phyloP scores from a whole-genome alignment of 2,113 vertebrate genomes.

The Corythoichthys intestinalis region DNA sequence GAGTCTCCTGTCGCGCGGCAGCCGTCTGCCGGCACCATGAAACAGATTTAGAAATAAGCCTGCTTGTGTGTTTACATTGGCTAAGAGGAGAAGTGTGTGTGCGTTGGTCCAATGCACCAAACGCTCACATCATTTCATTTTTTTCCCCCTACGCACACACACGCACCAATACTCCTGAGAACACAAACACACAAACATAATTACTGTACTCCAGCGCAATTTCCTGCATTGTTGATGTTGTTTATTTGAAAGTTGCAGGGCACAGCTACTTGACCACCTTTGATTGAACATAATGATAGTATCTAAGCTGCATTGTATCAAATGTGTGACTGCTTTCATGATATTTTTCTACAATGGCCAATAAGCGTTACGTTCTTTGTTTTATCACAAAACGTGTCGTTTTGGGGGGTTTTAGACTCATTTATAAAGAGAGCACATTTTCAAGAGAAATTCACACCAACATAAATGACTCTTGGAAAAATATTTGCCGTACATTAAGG shows the following conservation, averaged over 20 bases:
- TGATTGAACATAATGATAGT: background rate
- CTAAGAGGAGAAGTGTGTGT: slow-evolving; percentile 10
- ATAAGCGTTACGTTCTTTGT: background rate
- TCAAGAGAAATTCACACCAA: too few relatives aligned
- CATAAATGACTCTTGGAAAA: too few relatives aligned
- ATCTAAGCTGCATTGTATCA: background rate
- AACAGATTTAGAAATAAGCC: slow-evolving; percentile 26
- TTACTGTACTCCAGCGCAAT: background rate
- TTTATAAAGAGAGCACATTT: too few relatives aligned
- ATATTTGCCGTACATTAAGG: too few relatives aligned
- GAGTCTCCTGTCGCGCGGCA: slow-evolving; percentile 23
- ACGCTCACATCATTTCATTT: background rate
- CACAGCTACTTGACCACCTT: background rate
- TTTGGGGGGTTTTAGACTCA: background rate
- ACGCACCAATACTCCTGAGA: background rate
- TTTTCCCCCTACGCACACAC: background rate
- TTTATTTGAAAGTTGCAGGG: background rate
- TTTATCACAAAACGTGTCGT: background rate
- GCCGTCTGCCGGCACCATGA: slow-evolving; percentile 22
- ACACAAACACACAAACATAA: background rate
- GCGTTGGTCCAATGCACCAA: slow-evolving; percentile 2
- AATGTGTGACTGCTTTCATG: background rate
- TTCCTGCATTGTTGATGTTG: background rate
- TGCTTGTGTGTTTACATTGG: slow-evolving; percentile 12
- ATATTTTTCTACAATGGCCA: background rate